Evolutionary conservation across 2,888 invertebrate genomes (phyloP).

Genomic region (Phlogophora meticulosa): DNA sequence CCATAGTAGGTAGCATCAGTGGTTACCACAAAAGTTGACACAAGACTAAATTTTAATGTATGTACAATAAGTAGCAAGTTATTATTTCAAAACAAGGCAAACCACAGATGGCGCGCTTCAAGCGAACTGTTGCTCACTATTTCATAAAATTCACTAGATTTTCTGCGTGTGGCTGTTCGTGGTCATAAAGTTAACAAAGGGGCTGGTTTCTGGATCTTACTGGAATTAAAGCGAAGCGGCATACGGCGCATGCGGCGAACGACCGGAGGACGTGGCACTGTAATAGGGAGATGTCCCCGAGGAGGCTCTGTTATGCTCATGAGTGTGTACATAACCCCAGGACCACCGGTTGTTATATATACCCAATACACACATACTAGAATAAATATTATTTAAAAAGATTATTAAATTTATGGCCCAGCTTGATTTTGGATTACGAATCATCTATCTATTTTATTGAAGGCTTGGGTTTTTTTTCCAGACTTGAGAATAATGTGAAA

Average conservation of each 20-base stretch:
- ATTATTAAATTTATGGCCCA: background rate
- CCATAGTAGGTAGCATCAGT: too few species aligned
- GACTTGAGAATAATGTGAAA: slow-evolving; percentile 2
- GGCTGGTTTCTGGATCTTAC: slow-evolving; percentile 4
- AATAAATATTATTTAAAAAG: background rate
- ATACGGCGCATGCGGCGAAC: background rate
- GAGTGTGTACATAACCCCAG: background rate
- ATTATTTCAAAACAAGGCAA: background rate
- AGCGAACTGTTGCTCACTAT: background rate
- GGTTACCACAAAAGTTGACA: too few species aligned
- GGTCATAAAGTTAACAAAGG: slow-evolving; percentile 24
- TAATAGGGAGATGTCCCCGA: slow-evolving; percentile 1
- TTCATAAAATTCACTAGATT: background rate
- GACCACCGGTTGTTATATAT: background rate
- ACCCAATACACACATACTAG: background rate
- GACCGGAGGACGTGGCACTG: background rate
- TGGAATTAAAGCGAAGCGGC: slow-evolving; percentile 2
- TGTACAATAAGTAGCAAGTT: background rate
- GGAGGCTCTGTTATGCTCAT: background rate
- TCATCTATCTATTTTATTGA: slow-evolving; percentile 2
- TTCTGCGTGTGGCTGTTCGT: slow-evolving; percentile 8
- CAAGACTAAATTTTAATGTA: too few species aligned
- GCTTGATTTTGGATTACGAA: background rate
- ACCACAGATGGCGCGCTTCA: background rate
- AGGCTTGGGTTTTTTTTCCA: background rate